phyloP scores from a whole-genome alignment of 2,797 vertebrate species.

The Xerus rutilus region DNA sequence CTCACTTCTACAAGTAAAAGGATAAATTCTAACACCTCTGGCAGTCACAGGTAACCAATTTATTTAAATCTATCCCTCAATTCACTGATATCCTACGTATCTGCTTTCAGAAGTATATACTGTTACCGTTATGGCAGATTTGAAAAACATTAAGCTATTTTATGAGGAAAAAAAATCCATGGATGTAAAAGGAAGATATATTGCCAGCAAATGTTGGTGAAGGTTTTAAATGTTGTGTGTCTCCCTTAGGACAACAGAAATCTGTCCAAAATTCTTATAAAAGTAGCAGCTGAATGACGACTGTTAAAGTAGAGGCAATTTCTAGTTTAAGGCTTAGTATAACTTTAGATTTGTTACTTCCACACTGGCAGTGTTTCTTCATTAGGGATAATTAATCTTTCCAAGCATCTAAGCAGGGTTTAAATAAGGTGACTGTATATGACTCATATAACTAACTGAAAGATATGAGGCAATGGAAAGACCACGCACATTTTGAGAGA shows the following conservation, averaged over 20 bases:
- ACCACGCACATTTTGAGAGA: background rate
- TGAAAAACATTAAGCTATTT: constrained; percentile 57
- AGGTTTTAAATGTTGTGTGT: constrained; percentile 26
- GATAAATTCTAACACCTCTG: background rate
- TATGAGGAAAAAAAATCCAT: background rate
- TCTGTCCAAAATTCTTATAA: constrained; percentile 46
- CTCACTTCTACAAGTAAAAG: constrained; percentile 21
- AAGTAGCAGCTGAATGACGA: background rate
- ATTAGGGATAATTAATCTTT: constrained; percentile 54
- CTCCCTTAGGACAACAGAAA: background rate
- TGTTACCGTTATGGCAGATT: background rate
- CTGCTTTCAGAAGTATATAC: constrained; percentile 36
- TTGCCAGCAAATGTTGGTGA: constrained; percentile 1
- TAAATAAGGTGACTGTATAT: background rate
- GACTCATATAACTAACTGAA: background rate
- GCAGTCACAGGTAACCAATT: constrained; percentile 1
- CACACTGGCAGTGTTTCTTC: constrained; percentile 6
- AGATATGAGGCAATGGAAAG: background rate
- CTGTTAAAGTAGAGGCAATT: background rate
- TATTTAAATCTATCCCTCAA: constrained; percentile 24
- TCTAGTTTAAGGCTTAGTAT: constrained; percentile 33
- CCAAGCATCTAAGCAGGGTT: background rate
- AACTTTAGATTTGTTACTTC: constrained; percentile 63
- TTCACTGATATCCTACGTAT: background rate
- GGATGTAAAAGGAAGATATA: constrained; percentile 19